A percentile compares a stretch with the other conserved stretches of the same genome.
Conservation (phyloP, 2,113 vertebrate genomes). For the Eulemur rufifrons region DNA sequence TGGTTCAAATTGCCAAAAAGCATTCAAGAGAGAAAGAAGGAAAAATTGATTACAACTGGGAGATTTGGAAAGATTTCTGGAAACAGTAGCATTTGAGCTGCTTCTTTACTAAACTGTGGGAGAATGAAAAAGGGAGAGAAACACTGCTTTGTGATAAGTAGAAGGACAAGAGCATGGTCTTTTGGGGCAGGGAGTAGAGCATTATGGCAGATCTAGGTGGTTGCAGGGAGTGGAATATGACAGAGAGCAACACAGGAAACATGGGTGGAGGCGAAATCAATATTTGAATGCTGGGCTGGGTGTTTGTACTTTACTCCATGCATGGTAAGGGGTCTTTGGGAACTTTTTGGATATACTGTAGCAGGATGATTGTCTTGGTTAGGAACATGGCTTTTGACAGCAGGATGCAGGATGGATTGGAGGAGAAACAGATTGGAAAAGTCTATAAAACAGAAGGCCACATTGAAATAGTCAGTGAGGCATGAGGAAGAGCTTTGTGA, state of each 20-base stretch:
- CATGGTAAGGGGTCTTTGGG: not conserved
- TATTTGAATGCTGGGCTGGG: not conserved
- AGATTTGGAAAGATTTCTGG: not conserved
- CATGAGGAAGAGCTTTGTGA: not conserved
- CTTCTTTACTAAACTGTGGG: not conserved
- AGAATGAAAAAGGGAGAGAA: not conserved
- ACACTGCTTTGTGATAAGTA: fast-evolving
- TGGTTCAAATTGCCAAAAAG: not conserved
- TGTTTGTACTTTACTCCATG: not conserved
- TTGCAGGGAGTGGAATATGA: not conserved
- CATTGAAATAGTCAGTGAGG: not conserved
- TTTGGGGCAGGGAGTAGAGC: not conserved
- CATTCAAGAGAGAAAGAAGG: not conserved
- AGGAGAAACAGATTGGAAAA: not conserved
- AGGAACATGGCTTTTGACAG: not conserved
- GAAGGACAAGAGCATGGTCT: not conserved
- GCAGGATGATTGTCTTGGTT: not conserved
- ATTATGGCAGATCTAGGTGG: not conserved
- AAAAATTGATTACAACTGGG: not conserved
- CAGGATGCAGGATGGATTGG: fast-evolving
- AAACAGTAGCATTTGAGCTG: not conserved
- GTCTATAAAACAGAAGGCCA: too few relatives aligned
- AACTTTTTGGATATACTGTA: not conserved
- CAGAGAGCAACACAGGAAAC: not conserved
- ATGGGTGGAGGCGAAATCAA: not conserved